Percentiles rank a stretch among this genome's conserved stretches.
Evolutionary conservation across 2,113 vertebrate species (phyloP).

Genomic region (Alectura lathami): DNA sequence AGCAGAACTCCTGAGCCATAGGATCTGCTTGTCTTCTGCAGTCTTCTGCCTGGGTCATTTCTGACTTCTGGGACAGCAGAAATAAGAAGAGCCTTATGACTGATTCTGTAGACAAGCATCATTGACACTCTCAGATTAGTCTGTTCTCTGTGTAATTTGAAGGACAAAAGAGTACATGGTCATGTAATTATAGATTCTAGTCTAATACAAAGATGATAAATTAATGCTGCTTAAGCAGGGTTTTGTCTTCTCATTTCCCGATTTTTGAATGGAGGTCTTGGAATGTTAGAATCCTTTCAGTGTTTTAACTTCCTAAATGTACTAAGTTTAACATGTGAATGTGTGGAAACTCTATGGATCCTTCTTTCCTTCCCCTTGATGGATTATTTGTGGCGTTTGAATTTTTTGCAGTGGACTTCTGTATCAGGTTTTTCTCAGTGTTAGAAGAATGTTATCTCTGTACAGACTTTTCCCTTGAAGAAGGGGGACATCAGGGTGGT

Average conservation of each 20-base stretch:
- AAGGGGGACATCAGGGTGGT: background rate
- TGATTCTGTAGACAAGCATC: background rate
- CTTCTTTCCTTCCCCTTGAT: background rate
- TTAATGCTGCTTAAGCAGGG: background rate
- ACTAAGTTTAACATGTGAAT: background rate
- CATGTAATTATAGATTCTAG: background rate
- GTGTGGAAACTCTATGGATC: background rate
- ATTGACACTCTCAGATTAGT: background rate
- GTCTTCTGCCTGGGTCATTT: background rate
- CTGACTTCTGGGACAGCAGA: background rate
- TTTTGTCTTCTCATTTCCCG: background rate
- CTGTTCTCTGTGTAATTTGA: background rate
- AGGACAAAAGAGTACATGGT: background rate
- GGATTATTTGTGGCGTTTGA: background rate
- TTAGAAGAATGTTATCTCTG: background rate
- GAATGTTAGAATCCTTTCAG: background rate
- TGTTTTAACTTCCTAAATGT: background rate
- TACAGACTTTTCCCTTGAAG: background rate
- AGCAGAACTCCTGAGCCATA: background rate
- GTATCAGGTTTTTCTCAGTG: background rate
- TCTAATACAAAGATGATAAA: background rate
- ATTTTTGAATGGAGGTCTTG: background rate
- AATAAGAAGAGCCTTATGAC: constrained; percentile 4
- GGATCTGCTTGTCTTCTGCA: background rate
- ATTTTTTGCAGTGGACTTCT: background rate